A percentile compares a stretch with the other conserved stretches of the same genome.
Conservation (phyloP, 2,113 vertebrate genomes). For the Megaceryle maxima region DNA sequence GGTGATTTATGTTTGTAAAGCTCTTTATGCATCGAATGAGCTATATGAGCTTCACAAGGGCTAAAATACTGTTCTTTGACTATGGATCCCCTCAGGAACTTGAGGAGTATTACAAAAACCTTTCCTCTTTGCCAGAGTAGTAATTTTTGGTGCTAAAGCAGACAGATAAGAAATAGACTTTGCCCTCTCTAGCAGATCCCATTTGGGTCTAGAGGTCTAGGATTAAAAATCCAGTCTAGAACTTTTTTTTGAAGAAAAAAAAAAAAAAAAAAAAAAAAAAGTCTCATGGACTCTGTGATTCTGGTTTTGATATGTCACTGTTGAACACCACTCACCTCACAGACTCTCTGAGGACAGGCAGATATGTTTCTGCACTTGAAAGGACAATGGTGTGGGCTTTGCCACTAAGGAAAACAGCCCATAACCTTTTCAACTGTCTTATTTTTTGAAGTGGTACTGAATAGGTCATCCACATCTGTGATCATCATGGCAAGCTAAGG, state of each 20-base stretch:
- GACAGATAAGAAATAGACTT: background rate
- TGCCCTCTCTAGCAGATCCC: background rate
- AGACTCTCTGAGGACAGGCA: rapidly evolving
- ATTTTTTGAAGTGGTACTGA: background rate
- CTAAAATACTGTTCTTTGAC: slow-evolving; percentile 2
- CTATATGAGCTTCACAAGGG: background rate
- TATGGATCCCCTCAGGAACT: background rate
- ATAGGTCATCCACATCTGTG: background rate
- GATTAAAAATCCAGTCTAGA: background rate
- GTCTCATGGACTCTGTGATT: background rate
- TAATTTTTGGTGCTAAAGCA: background rate
- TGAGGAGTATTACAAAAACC: background rate
- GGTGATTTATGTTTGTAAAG: background rate
- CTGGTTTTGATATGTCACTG: background rate
- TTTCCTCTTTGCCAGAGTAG: background rate
- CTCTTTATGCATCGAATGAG: background rate
- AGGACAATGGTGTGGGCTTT: background rate
- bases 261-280: background rate
- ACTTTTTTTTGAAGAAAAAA: background rate
- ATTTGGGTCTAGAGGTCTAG: background rate
- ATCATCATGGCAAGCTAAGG: background rate
- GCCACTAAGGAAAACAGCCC: background rate
- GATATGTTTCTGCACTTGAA: background rate
- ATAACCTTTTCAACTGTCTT: background rate
- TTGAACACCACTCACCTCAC: rapidly evolving